Conservation (phyloP, 2,888 invertebrate species). For the Leptogaster cylindrica region DNA sequence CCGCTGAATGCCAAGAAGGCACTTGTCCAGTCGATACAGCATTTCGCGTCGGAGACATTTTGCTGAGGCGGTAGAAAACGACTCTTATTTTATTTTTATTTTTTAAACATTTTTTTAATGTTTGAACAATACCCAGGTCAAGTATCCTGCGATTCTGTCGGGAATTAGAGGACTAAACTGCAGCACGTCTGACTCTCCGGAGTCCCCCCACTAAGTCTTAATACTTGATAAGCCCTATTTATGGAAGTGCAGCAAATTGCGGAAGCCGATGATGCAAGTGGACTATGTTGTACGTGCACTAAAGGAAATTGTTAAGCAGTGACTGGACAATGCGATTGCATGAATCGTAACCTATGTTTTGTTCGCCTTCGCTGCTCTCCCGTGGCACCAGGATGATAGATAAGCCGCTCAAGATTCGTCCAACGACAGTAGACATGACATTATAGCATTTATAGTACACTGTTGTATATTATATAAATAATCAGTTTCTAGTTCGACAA, state of each 20-base stretch:
- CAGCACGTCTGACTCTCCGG: no score
- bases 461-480: no score
- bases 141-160: background rate
- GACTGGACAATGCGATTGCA: constrained; percentile 14
- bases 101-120: no score
- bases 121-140: background rate
- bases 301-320: constrained; percentile 24
- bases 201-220: constrained; percentile 3
- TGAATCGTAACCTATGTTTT: constrained; percentile 3
- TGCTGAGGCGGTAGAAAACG: constrained; percentile 6
- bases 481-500: no score
- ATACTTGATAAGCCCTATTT: constrained; percentile 31
- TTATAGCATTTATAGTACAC: no score
- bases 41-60: background rate
- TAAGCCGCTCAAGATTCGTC: constrained; percentile 12
- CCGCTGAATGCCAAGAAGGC: constrained; percentile 24
- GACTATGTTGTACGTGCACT: constrained; percentile 5
- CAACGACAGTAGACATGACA: background rate
- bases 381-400: constrained; percentile 20
- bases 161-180: background rate
- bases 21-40: background rate
- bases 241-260: constrained; percentile 36
- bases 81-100: background rate
- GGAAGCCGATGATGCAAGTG: constrained; percentile 26
- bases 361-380: constrained; percentile 6